These are phyloP conservation scores for Sthenelais limicola DNA, from an alignment of 2,888 invertebrate genomes.

Conservation along the genomic window DNA sequence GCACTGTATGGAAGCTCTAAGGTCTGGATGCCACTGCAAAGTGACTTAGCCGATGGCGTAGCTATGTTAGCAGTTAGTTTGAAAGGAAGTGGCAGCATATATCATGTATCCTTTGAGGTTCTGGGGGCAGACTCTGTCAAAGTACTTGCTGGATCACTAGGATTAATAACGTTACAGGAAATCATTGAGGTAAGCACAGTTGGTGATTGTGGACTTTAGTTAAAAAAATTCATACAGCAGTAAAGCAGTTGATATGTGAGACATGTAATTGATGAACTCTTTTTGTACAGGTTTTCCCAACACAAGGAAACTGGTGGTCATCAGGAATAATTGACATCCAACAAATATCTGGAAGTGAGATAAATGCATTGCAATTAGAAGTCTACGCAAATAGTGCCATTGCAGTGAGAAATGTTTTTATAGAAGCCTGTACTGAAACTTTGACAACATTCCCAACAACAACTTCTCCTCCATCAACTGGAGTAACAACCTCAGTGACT, in stretches of 20 bases:
- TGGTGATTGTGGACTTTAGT: too few species aligned
- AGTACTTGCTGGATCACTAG: neutral
- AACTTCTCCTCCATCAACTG: neutral
- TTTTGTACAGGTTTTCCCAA: constrained; percentile 9
- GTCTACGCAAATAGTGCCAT: constrained; percentile 1
- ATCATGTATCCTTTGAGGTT: constrained; percentile 17
- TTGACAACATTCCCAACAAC: neutral
- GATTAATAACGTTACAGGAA: neutral
- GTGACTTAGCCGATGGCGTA: constrained; percentile 4
- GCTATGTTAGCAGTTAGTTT: neutral
- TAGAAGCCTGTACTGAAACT: neutral
- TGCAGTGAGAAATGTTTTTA: neutral
- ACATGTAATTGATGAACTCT: neutral
- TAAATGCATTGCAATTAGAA: neutral
- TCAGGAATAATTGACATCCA: constrained; percentile 17
- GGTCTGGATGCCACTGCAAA: constrained; percentile 18
- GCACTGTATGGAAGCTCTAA: neutral
- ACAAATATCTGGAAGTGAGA: neutral
- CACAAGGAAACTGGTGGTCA: neutral
- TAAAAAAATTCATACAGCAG: neutral
- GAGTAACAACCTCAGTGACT: constrained; percentile 5
- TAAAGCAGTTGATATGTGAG: neutral
- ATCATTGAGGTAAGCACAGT: constrained; percentile 19
- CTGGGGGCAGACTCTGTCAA: constrained; percentile 19
- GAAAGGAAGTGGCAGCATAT: neutral